Evolutionary conservation across 2,797 vertebrate genomes (phyloP).

Genomic region (Eupleurogrammus muticus): DNA sequence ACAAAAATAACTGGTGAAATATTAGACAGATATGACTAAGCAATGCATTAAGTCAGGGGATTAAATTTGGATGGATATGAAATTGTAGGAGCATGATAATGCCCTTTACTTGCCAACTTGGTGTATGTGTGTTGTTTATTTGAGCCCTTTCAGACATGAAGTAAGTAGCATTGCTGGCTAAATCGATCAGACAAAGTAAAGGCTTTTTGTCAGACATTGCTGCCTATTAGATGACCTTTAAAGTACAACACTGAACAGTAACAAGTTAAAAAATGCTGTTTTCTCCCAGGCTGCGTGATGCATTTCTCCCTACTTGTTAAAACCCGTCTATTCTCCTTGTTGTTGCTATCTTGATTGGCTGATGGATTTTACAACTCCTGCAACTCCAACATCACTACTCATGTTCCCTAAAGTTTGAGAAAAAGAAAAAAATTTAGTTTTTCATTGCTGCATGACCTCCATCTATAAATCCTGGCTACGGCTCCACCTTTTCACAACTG

Average conservation of each 20-base stretch:
- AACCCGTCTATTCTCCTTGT: no score
- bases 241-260: no score
- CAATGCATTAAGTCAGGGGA: not conserved
- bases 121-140: not conserved
- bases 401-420: no score
- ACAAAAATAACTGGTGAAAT: conserved; percentile 7
- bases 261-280: no score
- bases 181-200: not conserved
- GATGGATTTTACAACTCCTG: not conserved
- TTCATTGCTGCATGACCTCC: no score
- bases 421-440: no score
- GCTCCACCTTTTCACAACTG: no score
- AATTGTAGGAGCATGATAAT: not conserved
- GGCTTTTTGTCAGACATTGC: not conserved
- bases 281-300: no score
- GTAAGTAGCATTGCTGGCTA: not conserved
- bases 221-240: not conserved
- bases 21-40: not conserved
- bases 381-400: no score
- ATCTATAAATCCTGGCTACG: no score
- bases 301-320: no score
- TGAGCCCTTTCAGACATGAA: not conserved
- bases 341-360: not conserved
- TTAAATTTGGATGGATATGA: not conserved
- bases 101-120: not conserved